Evolutionary conservation across 1,140 invertebrate species (phyloP), one percentile per base, ranked within the genome.

Genomic region (Lasaia peninsularis): DNA sequence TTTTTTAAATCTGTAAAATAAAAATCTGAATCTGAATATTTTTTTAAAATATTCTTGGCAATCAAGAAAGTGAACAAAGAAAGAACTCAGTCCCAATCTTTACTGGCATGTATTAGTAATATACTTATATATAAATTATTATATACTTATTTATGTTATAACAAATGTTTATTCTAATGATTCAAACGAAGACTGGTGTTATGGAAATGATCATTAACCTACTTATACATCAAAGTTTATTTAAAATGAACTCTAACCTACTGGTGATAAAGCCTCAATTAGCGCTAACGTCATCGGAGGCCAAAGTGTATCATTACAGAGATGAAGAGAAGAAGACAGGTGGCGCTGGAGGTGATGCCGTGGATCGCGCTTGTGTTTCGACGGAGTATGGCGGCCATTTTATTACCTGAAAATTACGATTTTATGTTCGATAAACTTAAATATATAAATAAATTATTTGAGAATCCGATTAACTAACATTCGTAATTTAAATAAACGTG

Each of bases 301-400:
- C 69, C 76, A 55, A 79, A 77, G 56, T 85, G 80, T 18, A 80
- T 56, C 55, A 82, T 56, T 24, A 78, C 74, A 1, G 79, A 80
- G 0, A 67, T 68, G 11, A 81, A 62, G 0, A 88, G 69, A 2
- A 88, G 71, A 10, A 88, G 67, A 33, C 80, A 85, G 54, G 82
- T 86, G 48, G 73, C 66, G 67, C 82, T 86, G 2, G 85, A 81
- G 1, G 85, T 85, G 62, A 88, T 88, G 48, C 80, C 80, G 68
- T 84, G 79, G 65, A 88, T 86, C 8, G 80, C 80, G 69, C 84
- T 84, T 3, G 78, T 84, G 70, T 83, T 85, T 9, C 80, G 76
- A 6, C 85, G 78, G 2, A 86, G 71, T 48, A 88, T 88, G 18
- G 85, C 82, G 24, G 85, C 85, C 85, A 88, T 88, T 59, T 88